Conservation (phyloP, 1,140 invertebrate species). For the Globodera ellingtonae region DNA sequence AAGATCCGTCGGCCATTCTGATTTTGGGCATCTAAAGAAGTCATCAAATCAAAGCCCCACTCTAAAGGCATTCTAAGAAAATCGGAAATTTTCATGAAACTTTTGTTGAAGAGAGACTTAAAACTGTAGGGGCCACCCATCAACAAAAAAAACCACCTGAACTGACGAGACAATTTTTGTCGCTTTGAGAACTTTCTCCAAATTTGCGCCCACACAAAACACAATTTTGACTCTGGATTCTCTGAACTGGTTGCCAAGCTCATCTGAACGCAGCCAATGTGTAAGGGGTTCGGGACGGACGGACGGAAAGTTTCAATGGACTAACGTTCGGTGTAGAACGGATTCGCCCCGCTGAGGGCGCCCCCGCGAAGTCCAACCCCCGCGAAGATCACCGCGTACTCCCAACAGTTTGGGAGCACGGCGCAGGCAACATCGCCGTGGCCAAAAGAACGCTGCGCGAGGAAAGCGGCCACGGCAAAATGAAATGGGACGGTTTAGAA, state of each 20-base stretch:
- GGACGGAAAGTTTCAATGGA: constrained; percentile 3
- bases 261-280: constrained; percentile 38
- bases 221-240: constrained; percentile 53
- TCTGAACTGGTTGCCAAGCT: constrained; percentile 48
- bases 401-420: constrained; percentile 49
- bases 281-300: constrained; percentile 20
- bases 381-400: constrained; percentile 46
- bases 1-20: not conserved
- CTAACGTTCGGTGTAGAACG: constrained; percentile 47
- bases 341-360: constrained; percentile 50
- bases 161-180: constrained; percentile 31
- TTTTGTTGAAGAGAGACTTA: not conserved
- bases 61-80: too few species aligned
- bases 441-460: constrained; percentile 33
- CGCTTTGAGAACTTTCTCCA: constrained; percentile 42
- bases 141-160: constrained; percentile 27
- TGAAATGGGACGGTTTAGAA: too few species aligned
- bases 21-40: too few species aligned
- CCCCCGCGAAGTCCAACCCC: constrained; percentile 47
- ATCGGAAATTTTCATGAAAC: not conserved
- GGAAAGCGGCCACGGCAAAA: constrained; percentile 45
- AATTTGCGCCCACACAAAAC: constrained; percentile 40
- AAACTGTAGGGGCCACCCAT: not conserved
- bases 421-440: constrained; percentile 43
- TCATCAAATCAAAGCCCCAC: too few species aligned